Base-by-base conservation (phyloP, 2,888 invertebrate species). In the Sussaba pulchella region DNA sequence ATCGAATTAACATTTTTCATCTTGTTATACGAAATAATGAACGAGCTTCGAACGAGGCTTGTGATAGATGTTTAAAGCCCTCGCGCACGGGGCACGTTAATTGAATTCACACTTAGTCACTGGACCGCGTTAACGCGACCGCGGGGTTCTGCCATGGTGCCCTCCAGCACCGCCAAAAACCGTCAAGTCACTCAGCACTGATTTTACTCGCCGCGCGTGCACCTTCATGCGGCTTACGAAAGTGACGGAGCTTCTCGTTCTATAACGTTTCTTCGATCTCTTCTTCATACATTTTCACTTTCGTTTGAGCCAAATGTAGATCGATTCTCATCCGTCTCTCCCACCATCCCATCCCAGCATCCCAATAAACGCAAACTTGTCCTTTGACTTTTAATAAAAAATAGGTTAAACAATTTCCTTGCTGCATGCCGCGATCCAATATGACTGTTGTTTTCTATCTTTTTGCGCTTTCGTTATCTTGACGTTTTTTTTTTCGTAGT, bases 21-120 rank as follows among this genome's bases (percentile, higher is more conserved):
- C 91, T 86, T 81, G 89, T 90, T 91, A 88, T 84, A 85, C 84
- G 77, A 86, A 89, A 88, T 90, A 91, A 91, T 87, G 89, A 91
- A 89, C 88, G 86, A 88, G 84, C 85, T 86, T 87, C 85, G 90
- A 91, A 91, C 89, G 89, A 90, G 90, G 85, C 85, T 86, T 88
- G 91, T 89, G 91, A 90, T 91, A 89, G 89, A 91, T 88, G 89
- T 88, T 90, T 87, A 86, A 89, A 91, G 86, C 89, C 86, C 85
- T 36, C 78, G 81, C 52, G 86, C 64, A 36, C 59, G 50, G 43
- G 57, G 43, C 45, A 87, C 88, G 90, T 88, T 91, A 91, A 92
- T 92, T 91, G 91, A 92, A 91, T 92, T 91, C 89, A 90, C 90
- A 92, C 91, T 91, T 88, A 90, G 90, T 88, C 89, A 88, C 87